Conservation (phyloP, 1,140 invertebrate species). For the Gonioctena quinquepunctata region DNA sequence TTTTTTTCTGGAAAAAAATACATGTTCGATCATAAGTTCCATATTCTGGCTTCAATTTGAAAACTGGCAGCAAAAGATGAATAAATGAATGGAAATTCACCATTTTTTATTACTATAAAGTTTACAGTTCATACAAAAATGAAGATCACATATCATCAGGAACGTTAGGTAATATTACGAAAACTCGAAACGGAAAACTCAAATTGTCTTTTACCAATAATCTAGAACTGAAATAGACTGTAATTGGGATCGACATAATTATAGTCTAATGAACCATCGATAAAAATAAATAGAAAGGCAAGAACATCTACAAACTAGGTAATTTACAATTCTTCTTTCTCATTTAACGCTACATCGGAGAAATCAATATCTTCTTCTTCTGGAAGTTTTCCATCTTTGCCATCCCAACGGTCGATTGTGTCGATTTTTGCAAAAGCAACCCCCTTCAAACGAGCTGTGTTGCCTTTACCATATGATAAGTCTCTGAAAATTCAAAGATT, state of each 20-base stretch:
- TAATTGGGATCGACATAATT: neutral
- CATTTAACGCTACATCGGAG: conserved; percentile 86
- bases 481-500: conserved; percentile 66
- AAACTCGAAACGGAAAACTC: too few species aligned
- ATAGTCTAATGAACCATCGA: neutral
- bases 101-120: neutral
- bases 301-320: neutral
- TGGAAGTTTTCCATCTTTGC: conserved; percentile 91
- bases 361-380: conserved; percentile 92
- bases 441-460: conserved; percentile 87
- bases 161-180: neutral
- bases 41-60: too few species aligned
- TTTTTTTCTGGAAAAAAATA: too few species aligned
- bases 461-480: conserved; percentile 91
- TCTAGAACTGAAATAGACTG: neutral
- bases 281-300: neutral
- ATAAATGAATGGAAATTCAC: neutral
- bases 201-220: neutral
- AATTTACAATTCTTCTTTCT: conserved; percentile 81
- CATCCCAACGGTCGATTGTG: conserved; percentile 87
- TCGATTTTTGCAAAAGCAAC: conserved; percentile 80
- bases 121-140: neutral
- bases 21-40: too few species aligned
- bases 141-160: neutral
- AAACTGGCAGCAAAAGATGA: too few species aligned